A percentile compares a stretch with the other conserved stretches of the same genome.
Conservation (phyloP, 2,113 vertebrate genomes). For the Heterochromis multidens region DNA sequence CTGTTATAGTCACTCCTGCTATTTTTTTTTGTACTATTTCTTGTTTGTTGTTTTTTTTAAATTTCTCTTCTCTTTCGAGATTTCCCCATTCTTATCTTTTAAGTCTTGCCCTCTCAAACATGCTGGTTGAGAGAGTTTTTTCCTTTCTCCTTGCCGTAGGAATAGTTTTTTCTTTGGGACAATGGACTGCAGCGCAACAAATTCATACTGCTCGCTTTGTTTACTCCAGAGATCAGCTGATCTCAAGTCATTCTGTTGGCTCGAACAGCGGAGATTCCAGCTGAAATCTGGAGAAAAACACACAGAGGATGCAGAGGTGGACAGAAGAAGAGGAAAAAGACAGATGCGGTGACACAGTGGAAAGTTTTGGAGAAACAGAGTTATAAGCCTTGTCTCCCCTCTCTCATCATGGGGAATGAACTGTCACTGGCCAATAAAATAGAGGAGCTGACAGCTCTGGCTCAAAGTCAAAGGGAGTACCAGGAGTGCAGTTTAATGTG, state of each 20-base stretch:
- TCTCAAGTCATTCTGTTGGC: background rate
- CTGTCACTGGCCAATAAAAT: no score
- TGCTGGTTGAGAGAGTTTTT: background rate
- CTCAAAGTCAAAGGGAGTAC: no score
- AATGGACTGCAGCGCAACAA: background rate
- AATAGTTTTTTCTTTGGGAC: background rate
- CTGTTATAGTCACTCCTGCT: no score
- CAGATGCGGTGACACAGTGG: background rate
- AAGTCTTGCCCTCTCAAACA: no score
- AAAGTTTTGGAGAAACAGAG: background rate
- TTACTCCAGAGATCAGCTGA: background rate
- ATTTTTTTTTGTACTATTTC: no score
- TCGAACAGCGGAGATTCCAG: fast-evolving
- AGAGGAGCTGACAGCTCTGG: no score
- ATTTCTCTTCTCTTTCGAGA: background rate
- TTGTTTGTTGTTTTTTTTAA: background rate
- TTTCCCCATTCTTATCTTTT: no score
- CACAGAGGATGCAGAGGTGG: background rate
- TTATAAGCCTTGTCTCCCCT: background rate
- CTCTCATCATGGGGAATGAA: background rate
- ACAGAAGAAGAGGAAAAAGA: background rate
- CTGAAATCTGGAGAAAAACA: background rate
- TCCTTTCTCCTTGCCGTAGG: background rate
- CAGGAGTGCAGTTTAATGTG: no score
- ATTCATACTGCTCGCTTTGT: background rate